Base-by-base conservation (phyloP, 2,113 vertebrate genomes). In the Plectropomus leopardus region DNA sequence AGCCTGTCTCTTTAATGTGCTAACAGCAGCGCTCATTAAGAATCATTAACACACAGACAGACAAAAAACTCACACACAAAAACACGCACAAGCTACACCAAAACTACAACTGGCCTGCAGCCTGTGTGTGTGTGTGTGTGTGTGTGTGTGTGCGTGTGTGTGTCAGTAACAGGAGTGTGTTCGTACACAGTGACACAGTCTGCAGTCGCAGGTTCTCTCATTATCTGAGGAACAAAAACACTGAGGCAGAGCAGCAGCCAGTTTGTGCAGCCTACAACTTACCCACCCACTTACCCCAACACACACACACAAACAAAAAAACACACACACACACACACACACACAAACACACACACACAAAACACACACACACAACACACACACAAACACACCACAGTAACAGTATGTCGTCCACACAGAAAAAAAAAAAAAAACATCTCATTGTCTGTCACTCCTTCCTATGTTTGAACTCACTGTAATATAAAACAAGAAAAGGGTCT, bases 1-100 rank as follows among this genome's bases (percentile, higher is more conserved):
- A 92, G 92, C 86, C 86, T 86, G 75, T 71, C 84, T 86, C 88
- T 92, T 94, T 94, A 92, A 94, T 93, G 92, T 88, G 76, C 67
- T 85, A 85, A 89, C 89, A 91, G 90, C 88, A 80, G 76, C 55
- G 65, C 90, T 94, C 90, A 92, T 94, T 93, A 92, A 86, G 86
- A 91, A 91, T 92, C 89, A 85, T 91, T 92, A 93, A 86, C 80
- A 79, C 83, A 83, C 79, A 80, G 74, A 87, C 81, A 82, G 68
- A 86, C 87, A 86, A 80, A 72, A 76, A 53, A 47, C 75, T 78
- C 75, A 64, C 80, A 86, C 90, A 83, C 84, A 72, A 66, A 55
- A 66, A 68, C 81, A 64, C 23, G 42, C 76, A 65, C 45, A 74
- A 50, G 60, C 60, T 42, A 63, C 55, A 45, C n/a, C n/a, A n/a